Percentiles rank a stretch among this genome's conserved stretches.
Evolutionary conservation across 1,140 invertebrate species (phyloP).

Genomic region (Andricus grossulariae): DNA sequence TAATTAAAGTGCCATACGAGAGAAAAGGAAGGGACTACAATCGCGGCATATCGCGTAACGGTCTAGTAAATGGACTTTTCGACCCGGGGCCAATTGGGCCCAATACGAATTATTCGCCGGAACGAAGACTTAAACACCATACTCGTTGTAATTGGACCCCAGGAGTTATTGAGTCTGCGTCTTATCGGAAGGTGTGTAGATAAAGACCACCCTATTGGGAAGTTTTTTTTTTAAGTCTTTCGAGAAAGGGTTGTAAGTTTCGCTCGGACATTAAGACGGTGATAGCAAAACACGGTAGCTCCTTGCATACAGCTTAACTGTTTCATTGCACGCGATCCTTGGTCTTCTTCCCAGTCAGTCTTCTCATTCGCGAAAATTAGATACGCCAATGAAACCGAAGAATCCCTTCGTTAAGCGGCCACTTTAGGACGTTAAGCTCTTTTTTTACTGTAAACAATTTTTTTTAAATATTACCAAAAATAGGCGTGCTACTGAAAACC

Average conservation of each 20-base stretch:
- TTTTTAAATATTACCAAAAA: too few species aligned
- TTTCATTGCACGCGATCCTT: slow-evolving; percentile 40
- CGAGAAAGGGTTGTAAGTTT: slow-evolving; percentile 20
- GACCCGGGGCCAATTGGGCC: slow-evolving; percentile 8
- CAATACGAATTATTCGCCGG: slow-evolving; percentile 5
- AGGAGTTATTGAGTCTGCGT: not conserved
- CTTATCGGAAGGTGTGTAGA: not conserved
- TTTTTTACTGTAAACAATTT: not conserved
- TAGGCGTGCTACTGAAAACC: too few species aligned
- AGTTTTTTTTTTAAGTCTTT: not conserved
- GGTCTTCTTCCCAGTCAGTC: slow-evolving; percentile 4
- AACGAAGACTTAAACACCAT: not conserved
- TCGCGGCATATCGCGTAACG: slow-evolving; percentile 55
- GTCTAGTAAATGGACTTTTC: slow-evolving; percentile 49
- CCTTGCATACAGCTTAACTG: slow-evolving; percentile 30
- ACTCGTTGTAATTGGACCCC: not conserved
- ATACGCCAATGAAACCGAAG: slow-evolving; percentile 20
- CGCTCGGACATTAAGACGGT: slow-evolving; percentile 35
- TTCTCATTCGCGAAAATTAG: slow-evolving; percentile 15
- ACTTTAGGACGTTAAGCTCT: not conserved
- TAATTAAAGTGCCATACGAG: slow-evolving; percentile 60
- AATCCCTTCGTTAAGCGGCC: slow-evolving; percentile 14
- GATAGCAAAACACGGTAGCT: slow-evolving; percentile 40
- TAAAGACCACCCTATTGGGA: not conserved
- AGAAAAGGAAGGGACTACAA: slow-evolving; percentile 46